These are phyloP conservation scores for Teleiodes luculella DNA, from an alignment of 2,888 invertebrate species.

Conservation along the genomic window DNA sequence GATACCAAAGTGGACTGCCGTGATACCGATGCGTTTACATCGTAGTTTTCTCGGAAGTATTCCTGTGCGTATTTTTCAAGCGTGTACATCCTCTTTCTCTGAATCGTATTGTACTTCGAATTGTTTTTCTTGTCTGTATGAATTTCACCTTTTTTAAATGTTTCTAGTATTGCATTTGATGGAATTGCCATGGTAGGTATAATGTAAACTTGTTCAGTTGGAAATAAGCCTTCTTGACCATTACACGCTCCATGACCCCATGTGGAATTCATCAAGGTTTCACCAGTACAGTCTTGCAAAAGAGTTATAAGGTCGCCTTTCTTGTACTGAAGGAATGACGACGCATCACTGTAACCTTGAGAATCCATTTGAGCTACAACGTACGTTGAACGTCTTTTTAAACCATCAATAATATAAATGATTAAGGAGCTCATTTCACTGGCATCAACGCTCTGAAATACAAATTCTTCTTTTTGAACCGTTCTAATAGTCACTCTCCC, in stretches of 20 bases:
- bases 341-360: constrained; percentile 74
- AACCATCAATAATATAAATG: constrained; percentile 89
- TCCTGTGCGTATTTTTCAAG: constrained; percentile 90
- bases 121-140: constrained; percentile 60
- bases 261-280: constrained; percentile 83
- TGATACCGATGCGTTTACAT: constrained; percentile 74
- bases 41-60: constrained; percentile 83
- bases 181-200: constrained; percentile 90
- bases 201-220: constrained; percentile 91
- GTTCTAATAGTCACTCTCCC: constrained; percentile 88
- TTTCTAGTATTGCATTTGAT: constrained; percentile 80
- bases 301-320: constrained; percentile 91
- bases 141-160: constrained; percentile 80
- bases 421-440: constrained; percentile 90
- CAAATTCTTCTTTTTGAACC: constrained; percentile 92
- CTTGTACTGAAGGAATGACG: constrained; percentile 78
- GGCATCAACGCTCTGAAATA: constrained; percentile 93
- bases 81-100: constrained; percentile 87
- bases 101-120: constrained; percentile 75
- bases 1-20: constrained; percentile 82
- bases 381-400: constrained; percentile 90
- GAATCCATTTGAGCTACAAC: constrained; percentile 85
- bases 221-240: constrained; percentile 88
- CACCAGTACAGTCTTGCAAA: constrained; percentile 85
- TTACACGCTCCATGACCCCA: constrained; percentile 87